These are phyloP conservation scores for Taenaris catops DNA, from an alignment of 2,888 invertebrate species.

Conservation along the genomic window DNA sequence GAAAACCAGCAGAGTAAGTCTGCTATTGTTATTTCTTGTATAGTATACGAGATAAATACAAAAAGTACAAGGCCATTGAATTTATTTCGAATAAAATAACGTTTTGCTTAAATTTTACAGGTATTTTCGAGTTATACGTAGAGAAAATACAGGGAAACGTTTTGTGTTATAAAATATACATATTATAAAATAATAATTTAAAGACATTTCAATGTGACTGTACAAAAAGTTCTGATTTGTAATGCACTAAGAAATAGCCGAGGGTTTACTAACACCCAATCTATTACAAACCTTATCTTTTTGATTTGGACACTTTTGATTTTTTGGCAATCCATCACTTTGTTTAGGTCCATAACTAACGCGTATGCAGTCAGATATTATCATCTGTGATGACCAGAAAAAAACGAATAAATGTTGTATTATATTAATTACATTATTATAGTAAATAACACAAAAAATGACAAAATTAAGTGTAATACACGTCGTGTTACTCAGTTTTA, in stretches of 20 bases:
- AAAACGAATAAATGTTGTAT: too few relatives aligned
- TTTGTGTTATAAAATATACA: not conserved
- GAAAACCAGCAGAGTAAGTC: too few relatives aligned
- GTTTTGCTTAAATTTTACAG: too few relatives aligned
- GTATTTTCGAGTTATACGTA: too few relatives aligned
- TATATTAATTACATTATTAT: too few relatives aligned
- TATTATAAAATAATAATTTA: not conserved
- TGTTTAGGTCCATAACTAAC: not conserved
- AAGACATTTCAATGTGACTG: not conserved
- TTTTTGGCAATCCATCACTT: not conserved
- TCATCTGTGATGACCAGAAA: conserved; percentile 1
- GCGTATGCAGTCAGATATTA: not conserved
- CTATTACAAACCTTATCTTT: conserved; percentile 5
- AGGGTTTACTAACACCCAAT: too few relatives aligned
- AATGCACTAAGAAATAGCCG: too few relatives aligned
- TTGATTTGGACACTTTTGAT: not conserved
- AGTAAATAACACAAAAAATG: conserved; percentile 29
- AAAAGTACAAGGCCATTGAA: too few relatives aligned
- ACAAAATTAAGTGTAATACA: conserved; percentile 24
- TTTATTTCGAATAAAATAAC: too few relatives aligned
- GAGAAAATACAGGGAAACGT: too few relatives aligned
- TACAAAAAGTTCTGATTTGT: not conserved
- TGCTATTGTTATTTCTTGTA: too few relatives aligned
- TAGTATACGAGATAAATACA: too few relatives aligned
- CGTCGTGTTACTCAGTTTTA: conserved; percentile 27